Base-by-base conservation (phyloP, 2,797 vertebrate species). In the Dicrostonyx torquatus region DNA sequence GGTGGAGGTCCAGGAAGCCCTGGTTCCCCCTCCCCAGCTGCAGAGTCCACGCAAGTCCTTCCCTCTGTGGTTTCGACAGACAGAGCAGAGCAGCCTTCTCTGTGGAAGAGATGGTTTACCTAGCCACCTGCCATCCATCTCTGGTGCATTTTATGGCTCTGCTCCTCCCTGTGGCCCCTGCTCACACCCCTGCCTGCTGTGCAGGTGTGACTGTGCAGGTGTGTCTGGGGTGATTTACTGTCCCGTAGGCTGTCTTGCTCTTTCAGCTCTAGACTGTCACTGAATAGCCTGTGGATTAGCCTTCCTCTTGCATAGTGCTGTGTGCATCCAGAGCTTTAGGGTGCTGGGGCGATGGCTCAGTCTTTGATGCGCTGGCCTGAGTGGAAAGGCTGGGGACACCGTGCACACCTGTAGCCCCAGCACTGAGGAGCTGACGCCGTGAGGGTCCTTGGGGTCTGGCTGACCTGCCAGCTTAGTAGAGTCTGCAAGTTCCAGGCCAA, bases 121-220 rank as follows among this genome's bases (percentile, higher is more conserved):
- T 91, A 13, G 20, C 0, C 2, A 1, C 85, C 17, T 40, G 34
- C 37, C 6, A 0, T 66, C 9, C 26, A 43, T n/a, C 15, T 50
- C 75, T 26, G 7, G 18, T 2, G 0, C 40, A 0, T 55, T 22
- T n/a, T 14, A 34, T 4, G 17, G 3, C 50, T 14, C 73, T 79
- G 20, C 77, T 79, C 77, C 26, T 26, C 53, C 53, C 50, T 50
- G 18, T 31, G n/a, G 48, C 50, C 77, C 13, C 34, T 55, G 50
- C 50, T 55, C 50, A 55, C 34, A n/a, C 50, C 11, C 13, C 50
- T 80, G 34, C 34, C 77, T 13, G n/a, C 34, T 5, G 10, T 50
- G 8, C 14, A 12, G 34, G 11, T 5, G 48, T 37, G 22, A n/a
- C 43, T 68, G n/a, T 2, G 26, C 43, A 64, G 58, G n/a, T n/a